Evolutionary conservation across 2,797 vertebrate genomes (phyloP).

Genomic region (Esox masquinongy): DNA sequence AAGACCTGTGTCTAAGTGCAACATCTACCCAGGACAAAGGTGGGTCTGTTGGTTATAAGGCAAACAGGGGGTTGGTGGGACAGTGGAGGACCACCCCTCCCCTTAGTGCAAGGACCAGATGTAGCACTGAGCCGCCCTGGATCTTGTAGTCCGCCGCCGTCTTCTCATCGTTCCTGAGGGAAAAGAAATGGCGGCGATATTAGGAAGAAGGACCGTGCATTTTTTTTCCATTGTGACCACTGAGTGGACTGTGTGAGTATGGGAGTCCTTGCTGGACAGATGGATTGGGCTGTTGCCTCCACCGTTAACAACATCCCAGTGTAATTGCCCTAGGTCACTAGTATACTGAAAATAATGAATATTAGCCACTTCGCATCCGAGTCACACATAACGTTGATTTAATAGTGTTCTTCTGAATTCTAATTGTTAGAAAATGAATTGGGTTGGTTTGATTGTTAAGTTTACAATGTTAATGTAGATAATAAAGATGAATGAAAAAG

Average conservation of each 20-base stretch:
- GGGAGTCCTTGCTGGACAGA: background rate
- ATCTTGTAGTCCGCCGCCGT: constrained; percentile 93
- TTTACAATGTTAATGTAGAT: no score
- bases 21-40: constrained; percentile 25
- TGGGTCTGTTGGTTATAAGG: constrained; percentile 45
- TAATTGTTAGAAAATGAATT: no score
- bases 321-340: background rate
- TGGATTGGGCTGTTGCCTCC: background rate
- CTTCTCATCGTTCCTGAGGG: constrained; percentile 90
- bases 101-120: constrained; percentile 88
- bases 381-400: no score
- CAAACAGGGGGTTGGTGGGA: constrained; percentile 18
- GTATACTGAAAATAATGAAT: background rate
- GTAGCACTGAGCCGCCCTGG: constrained; percentile 90
- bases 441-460: no score
- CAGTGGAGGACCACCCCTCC: constrained; percentile 53
- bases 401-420: no score
- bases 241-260: background rate
- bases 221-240: background rate
- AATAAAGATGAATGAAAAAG: no score
- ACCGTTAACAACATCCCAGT: background rate
- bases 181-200: background rate
- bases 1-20: background rate
- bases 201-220: background rate
- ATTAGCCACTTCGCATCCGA: no score